A percentile compares a stretch with the other conserved stretches of the same genome.
These are phyloP conservation scores for Pachypsylla venusta DNA, from an alignment of 1,140 invertebrate species.

Conservation along the genomic window DNA sequence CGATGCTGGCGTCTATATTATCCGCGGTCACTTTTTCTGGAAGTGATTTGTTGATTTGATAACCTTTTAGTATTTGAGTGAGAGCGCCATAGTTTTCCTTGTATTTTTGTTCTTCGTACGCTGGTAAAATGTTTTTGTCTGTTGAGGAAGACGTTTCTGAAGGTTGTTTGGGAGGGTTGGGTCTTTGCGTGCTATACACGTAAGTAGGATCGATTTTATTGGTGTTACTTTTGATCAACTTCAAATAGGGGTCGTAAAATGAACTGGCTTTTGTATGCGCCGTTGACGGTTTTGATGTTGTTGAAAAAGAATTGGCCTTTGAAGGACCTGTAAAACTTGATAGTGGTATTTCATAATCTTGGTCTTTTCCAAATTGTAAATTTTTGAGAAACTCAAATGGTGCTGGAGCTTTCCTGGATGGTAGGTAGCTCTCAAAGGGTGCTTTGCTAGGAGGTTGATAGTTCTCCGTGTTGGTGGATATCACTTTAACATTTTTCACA, in stretches of 20 bases:
- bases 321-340: not conserved
- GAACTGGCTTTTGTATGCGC: not conserved
- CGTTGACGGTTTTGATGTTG: not conserved
- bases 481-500: not conserved
- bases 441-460: too few species aligned
- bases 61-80: slow-evolving; percentile 37
- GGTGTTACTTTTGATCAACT: not conserved
- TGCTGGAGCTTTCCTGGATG: not conserved
- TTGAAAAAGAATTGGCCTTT: not conserved
- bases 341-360: not conserved
- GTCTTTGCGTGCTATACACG: not conserved
- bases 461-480: not conserved
- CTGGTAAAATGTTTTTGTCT: not conserved
- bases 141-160: not conserved
- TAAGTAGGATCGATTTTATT: not conserved
- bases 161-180: not conserved
- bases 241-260: slow-evolving; percentile 4
- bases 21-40: slow-evolving; percentile 54
- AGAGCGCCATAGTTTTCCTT: slow-evolving; percentile 14
- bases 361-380: slow-evolving; percentile 5
- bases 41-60: slow-evolving; percentile 53
- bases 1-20: slow-evolving; percentile 60
- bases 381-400: slow-evolving; percentile 3
- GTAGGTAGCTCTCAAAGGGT: too few species aligned
- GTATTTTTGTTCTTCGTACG: not conserved